A percentile compares a stretch with the other conserved stretches of the same genome.
These are phyloP conservation scores for Patiria miniata DNA, from an alignment of 35 echinoderm and acorn worm species.

Conservation along the genomic window DNA sequence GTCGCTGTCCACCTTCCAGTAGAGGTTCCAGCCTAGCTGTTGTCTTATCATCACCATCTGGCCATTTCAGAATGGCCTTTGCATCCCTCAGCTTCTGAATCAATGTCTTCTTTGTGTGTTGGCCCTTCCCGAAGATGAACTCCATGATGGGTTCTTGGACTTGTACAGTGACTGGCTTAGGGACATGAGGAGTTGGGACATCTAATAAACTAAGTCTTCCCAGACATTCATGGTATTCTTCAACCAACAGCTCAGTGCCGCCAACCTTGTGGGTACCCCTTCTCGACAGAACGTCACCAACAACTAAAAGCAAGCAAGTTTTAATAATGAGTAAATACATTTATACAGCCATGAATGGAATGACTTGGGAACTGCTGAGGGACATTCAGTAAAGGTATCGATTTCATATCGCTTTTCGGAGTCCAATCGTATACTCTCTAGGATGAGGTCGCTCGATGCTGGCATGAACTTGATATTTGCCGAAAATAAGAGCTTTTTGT, in stretches of 20 bases:
- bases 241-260: neutral
- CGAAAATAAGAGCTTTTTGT: too few species aligned
- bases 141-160: conserved; percentile 10
- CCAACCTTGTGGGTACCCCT: neutral
- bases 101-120: too few species aligned
- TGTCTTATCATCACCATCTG: too few species aligned
- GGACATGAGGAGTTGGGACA: conserved; percentile 17
- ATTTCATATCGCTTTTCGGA: neutral
- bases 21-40: too few species aligned
- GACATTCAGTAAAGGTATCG: neutral
- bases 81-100: too few species aligned
- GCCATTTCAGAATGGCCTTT: too few species aligned
- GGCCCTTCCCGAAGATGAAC: neutral
- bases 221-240: conserved; percentile 30
- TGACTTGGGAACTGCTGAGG: neutral
- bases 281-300: neutral
- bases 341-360: neutral
- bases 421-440: neutral
- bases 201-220: neutral
- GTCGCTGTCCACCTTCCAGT: too few species aligned
- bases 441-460: neutral
- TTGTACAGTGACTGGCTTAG: conserved; percentile 5
- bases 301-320: neutral
- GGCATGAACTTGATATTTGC: neutral
- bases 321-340: too few species aligned